phyloP scores from a whole-genome alignment of 2,797 vertebrate species.

The Orestias chungarensis region DNA sequence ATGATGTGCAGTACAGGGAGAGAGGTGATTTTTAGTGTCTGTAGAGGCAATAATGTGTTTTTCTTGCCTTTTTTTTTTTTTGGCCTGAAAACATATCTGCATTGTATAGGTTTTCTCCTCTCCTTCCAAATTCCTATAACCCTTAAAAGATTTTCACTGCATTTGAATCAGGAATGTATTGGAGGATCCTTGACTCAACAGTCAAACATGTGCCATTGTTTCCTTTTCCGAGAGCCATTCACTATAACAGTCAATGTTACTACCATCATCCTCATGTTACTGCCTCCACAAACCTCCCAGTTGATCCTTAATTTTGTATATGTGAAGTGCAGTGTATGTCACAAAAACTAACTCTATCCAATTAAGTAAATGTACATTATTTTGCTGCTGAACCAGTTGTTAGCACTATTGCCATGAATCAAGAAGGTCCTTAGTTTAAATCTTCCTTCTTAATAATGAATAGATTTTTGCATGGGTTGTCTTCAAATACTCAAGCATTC shows the following conservation, averaged over 20 bases:
- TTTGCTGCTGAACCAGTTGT: background rate
- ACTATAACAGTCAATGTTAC: background rate
- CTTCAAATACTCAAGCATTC: background rate
- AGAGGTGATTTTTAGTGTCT: conserved; percentile 2
- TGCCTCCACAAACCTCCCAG: background rate
- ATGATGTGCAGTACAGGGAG: background rate
- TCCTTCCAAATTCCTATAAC: conserved; percentile 34
- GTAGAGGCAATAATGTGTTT: background rate
- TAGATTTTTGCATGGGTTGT: background rate
- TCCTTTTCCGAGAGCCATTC: background rate
- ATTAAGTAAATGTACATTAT: background rate
- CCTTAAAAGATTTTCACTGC: background rate
- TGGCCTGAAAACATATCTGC: background rate
- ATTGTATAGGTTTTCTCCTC: conserved; percentile 24
- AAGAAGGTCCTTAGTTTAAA: background rate
- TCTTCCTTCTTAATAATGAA: background rate
- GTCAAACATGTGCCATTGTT: background rate
- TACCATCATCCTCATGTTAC: background rate
- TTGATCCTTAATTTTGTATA: background rate
- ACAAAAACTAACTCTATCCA: background rate
- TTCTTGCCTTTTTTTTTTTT: background rate
- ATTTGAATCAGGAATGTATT: background rate
- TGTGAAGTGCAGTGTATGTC: background rate
- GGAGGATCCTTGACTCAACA: background rate
- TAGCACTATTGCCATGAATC: background rate